These are phyloP conservation scores for Drosophila acutilabella DNA, from an alignment of 2,888 invertebrate species.

Conservation along the genomic window DNA sequence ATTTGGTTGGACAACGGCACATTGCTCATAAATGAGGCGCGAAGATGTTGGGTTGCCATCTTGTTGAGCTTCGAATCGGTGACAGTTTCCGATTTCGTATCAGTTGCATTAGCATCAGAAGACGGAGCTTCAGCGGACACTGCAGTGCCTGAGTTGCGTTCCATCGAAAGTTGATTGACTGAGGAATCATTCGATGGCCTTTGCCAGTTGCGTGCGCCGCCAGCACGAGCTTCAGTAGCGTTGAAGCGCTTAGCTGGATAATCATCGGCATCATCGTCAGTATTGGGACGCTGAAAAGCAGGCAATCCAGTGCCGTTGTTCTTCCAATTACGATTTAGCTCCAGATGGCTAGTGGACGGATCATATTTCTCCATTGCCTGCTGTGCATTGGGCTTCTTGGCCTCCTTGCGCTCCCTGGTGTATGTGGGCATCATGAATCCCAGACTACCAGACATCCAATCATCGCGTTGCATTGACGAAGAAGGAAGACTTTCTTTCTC, in stretches of 20 bases:
- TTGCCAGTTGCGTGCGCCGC: conserved; percentile 43
- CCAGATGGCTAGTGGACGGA: conserved; percentile 90
- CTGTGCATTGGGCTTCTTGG: conserved; percentile 85
- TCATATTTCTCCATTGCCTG: conserved; percentile 88
- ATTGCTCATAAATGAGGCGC: not conserved
- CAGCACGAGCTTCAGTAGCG: conserved; percentile 8
- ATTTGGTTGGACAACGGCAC: not conserved
- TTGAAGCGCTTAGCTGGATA: not conserved
- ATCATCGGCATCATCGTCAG: conserved; percentile 80
- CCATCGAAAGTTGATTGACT: too few species aligned
- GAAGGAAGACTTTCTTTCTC: conserved; percentile 84
- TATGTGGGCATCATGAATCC: conserved; percentile 84
- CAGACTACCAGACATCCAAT: conserved; percentile 90
- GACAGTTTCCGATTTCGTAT: not conserved
- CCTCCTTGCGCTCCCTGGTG: conserved; percentile 85
- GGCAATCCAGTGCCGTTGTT: conserved; percentile 95
- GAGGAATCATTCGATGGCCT: conserved; percentile 31
- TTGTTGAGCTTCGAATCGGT: not conserved
- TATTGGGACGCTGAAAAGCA: conserved; percentile 83
- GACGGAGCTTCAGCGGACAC: not conserved
- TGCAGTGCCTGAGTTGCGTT: conserved; percentile 30
- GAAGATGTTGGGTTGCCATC: not conserved
- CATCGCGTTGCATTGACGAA: conserved; percentile 86
- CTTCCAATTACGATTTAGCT: conserved; percentile 97
- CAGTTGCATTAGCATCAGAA: not conserved